These are phyloP conservation scores for Cygnus olor DNA, from an alignment of 2,797 vertebrate species.

Conservation along the genomic window DNA sequence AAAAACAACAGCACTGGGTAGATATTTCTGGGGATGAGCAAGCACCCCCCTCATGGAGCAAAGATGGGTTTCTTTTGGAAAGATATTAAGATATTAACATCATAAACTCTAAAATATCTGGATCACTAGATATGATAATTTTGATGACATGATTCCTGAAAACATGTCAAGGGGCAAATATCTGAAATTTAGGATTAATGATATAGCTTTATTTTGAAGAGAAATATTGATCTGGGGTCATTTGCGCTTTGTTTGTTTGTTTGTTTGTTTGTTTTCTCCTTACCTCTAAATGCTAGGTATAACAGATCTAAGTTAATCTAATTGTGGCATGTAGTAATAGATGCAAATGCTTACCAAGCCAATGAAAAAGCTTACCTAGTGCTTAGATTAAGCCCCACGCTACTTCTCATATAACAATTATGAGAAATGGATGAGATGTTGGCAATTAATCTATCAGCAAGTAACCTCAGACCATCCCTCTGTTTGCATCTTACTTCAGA, in stretches of 20 bases:
- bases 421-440: not conserved
- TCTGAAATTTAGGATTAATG: not conserved
- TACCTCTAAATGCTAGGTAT: not conserved
- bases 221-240: not conserved
- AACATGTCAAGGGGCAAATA: not conserved
- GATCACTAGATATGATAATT: not conserved
- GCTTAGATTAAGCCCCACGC: fast-evolving
- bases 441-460: not conserved
- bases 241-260: fast-evolving
- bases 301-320: not conserved
- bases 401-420: not conserved
- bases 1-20: not conserved
- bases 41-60: not conserved
- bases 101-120: not conserved
- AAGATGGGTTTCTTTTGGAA: not conserved
- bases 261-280: not conserved
- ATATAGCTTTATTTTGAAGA: not conserved
- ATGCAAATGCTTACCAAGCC: not conserved
- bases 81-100: not conserved
- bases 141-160: not conserved
- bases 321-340: not conserved
- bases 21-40: not conserved
- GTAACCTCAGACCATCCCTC: not conserved
- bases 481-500: not conserved
- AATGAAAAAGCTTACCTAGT: not conserved